These are phyloP conservation scores for Chaetura pelagica DNA, from an alignment of 2,113 vertebrate genomes.

Conservation along the genomic window DNA sequence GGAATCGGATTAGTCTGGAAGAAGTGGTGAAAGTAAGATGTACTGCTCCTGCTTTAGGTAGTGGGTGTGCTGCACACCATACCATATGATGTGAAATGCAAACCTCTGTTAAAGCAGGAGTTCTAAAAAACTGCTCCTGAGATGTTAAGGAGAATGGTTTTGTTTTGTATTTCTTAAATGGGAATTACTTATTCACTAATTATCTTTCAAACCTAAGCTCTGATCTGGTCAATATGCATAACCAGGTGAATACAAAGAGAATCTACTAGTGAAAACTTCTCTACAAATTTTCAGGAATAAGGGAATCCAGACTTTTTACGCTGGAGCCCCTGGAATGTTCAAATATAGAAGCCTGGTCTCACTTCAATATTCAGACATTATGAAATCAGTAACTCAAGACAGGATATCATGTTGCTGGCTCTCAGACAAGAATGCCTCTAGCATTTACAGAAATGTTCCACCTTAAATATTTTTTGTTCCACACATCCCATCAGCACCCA, in stretches of 20 bases:
- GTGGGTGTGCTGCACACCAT: not conserved
- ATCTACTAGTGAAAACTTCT: not conserved
- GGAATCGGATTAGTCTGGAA: not conserved
- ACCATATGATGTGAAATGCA: not conserved
- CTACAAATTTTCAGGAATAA: not conserved
- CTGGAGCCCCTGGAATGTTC: not conserved
- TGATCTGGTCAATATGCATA: not conserved
- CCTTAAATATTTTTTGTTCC: not conserved
- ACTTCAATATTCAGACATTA: not conserved
- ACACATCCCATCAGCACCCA: not conserved
- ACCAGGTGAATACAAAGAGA: conserved; percentile 10
- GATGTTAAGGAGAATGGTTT: not conserved
- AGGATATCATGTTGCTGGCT: not conserved
- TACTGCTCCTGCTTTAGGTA: not conserved
- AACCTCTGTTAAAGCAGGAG: not conserved
- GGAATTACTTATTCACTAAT: not conserved
- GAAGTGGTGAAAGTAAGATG: not conserved
- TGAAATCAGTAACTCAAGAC: not conserved
- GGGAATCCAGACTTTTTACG: not conserved
- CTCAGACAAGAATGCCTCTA: not conserved
- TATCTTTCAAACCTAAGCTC: not conserved
- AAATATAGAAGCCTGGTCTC: not conserved
- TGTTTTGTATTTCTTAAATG: not conserved
- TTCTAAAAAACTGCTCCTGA: not conserved
- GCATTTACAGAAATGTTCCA: not conserved